Percentiles rank a stretch among this genome's conserved stretches.
phyloP scores from a whole-genome alignment of 2,888 invertebrate genomes.

The Euphydryas editha region DNA sequence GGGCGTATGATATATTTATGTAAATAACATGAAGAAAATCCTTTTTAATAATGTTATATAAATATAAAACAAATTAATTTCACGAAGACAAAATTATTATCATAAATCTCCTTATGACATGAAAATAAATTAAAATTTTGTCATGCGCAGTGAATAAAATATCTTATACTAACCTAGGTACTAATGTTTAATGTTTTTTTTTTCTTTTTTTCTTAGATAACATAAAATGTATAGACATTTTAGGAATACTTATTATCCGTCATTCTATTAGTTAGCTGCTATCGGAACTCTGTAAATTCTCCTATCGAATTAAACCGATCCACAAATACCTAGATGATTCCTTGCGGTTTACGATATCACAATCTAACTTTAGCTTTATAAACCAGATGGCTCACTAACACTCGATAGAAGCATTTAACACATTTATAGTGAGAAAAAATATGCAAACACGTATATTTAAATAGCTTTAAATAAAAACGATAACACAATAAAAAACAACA shows the following conservation, averaged over 20 bases:
- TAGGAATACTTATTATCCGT: slow-evolving; percentile 12
- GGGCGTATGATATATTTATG: too few relatives aligned
- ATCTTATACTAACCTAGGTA: slow-evolving; percentile 7
- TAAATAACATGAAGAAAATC: too few relatives aligned
- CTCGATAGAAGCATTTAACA: slow-evolving; percentile 73
- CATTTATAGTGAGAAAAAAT: slow-evolving; percentile 44
- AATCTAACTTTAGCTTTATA: slow-evolving; percentile 83
- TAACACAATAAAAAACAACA: not conserved
- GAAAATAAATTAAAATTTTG: slow-evolving; percentile 47
- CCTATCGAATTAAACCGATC: slow-evolving; percentile 47
- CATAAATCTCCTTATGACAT: slow-evolving; percentile 35
- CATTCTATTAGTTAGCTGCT: not conserved
- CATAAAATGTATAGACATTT: not conserved
- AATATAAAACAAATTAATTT: not conserved
- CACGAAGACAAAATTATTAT: slow-evolving; percentile 28
- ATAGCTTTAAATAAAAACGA: slow-evolving; percentile 22
- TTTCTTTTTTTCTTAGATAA: not conserved
- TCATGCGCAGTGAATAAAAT: slow-evolving; percentile 69
- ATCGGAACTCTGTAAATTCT: slow-evolving; percentile 17
- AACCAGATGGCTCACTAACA: slow-evolving; percentile 81
- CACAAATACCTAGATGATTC: slow-evolving; percentile 72
- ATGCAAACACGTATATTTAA: slow-evolving; percentile 25
- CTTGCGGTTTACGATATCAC: slow-evolving; percentile 80
- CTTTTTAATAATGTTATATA: too few relatives aligned
- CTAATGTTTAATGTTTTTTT: slow-evolving; percentile 7